A percentile compares a stretch with the other conserved stretches of the same genome.
Evolutionary conservation across 2,888 invertebrate genomes (phyloP).

Genomic region (Cantharis flavilabris): DNA sequence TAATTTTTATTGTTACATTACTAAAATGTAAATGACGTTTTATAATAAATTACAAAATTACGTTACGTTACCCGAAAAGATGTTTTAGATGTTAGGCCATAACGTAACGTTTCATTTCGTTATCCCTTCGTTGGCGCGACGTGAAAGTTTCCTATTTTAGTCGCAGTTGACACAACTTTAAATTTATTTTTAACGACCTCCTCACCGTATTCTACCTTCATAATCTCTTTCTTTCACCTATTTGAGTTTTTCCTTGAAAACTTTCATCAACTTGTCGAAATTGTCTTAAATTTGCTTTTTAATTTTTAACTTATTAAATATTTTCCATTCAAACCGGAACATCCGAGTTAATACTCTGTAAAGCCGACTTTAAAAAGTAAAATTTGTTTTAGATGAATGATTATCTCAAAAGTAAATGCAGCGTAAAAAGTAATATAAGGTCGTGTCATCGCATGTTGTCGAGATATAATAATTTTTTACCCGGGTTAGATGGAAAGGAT

Average conservation of each 20-base stretch:
- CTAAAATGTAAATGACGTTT: too few relatives aligned
- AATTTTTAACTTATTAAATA: background rate
- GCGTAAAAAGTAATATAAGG: conserved; percentile 21
- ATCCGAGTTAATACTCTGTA: background rate
- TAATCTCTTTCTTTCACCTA: background rate
- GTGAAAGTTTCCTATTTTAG: background rate
- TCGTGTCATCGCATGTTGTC: conserved; percentile 23
- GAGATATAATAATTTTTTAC: conserved; percentile 23
- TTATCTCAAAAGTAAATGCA: conserved; percentile 19
- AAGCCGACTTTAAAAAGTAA: background rate
- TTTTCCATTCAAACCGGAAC: background rate
- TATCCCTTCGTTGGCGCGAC: background rate
- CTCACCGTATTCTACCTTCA: background rate
- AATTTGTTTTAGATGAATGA: conserved; percentile 9
- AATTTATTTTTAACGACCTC: background rate
- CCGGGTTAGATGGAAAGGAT: conserved; percentile 14
- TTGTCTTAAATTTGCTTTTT: background rate
- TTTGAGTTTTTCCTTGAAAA: background rate
- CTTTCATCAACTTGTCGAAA: background rate
- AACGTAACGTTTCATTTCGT: background rate
- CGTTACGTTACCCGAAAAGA: too few relatives aligned
- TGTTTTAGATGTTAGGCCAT: too few relatives aligned
- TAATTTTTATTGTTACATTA: too few relatives aligned
- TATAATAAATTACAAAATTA: too few relatives aligned
- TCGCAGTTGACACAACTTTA: background rate